Base-by-base conservation (phyloP, 2,113 vertebrate genomes). In the Tupaia tana region DNA sequence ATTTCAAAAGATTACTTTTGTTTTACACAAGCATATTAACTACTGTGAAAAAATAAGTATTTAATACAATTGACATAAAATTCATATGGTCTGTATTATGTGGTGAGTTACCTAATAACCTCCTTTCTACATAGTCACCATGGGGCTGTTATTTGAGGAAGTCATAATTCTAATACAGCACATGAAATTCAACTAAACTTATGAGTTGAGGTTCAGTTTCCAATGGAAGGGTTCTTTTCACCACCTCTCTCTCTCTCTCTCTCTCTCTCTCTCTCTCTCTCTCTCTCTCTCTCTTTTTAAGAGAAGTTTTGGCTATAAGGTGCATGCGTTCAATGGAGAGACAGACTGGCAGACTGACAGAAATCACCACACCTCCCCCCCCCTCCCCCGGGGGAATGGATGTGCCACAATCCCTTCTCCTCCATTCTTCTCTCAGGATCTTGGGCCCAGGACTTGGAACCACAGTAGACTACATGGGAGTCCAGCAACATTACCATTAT, bases 111-210 rank as follows among this genome's bases (percentile, higher is more conserved):
- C 22, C 9, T 56, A 78, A 85, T 93, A 94, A 34, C 5, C 22
- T 31, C 94, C 89, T 85, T 18, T 94, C 31, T 80, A 25, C n/a
- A 83, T 12, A 34, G 19, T 91, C 92, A 83, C 77, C 25, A 27
- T 20, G 59, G 73, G 90, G 9, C 56, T 96, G 16, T 20, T 93
- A 82, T 81, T 86, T 86, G 29, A 97, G 67, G 54, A 97, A 94
- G 63, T 31, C 14, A 61, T 63, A 78, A 64, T 64, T 61, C 71
- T 89, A 93, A 24, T 3, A 12, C 18, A 27, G 27, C 22, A 64
- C 61, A 79, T 92, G 95, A 91, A 89, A 87, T 82, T 95, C 74
- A 90, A 97, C 61, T 83, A 87, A 29, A 27, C 20, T 97, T 96
- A 84, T 82, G 78, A 94, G 0, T 19, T 97, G 43, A 79, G 87